phyloP scores from a whole-genome alignment of 2,888 invertebrate genomes.

The Hyppa rectilinea region DNA sequence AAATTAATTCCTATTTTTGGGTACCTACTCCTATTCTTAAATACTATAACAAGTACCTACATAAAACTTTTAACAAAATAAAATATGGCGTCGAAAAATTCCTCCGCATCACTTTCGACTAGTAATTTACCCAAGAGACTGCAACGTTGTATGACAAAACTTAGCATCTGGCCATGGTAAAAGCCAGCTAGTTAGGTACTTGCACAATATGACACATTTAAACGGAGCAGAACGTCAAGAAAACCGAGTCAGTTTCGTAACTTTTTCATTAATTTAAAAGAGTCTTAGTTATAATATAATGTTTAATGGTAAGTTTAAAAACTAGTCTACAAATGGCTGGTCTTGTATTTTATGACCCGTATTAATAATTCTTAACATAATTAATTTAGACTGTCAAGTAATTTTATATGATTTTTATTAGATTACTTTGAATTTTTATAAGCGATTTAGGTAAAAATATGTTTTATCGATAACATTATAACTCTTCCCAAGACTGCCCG shows the following conservation, averaged over 20 bases:
- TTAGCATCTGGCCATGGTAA: too few relatives aligned
- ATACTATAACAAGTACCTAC: too few relatives aligned
- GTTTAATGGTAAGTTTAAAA: constrained; percentile 23
- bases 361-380: constrained; percentile 57
- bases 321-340: constrained; percentile 40
- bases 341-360: constrained; percentile 57
- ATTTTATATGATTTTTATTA: constrained; percentile 59
- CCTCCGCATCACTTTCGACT: too few relatives aligned
- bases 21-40: too few relatives aligned
- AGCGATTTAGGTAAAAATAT: constrained; percentile 67
- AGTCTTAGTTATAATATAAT: constrained; percentile 33
- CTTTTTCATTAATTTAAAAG: constrained; percentile 12
- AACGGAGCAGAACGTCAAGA: background rate
- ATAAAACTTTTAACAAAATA: too few relatives aligned
- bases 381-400: constrained; percentile 58
- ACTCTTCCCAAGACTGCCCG: constrained; percentile 69
- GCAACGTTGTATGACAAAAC: too few relatives aligned
- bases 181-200: too few relatives aligned
- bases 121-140: too few relatives aligned
- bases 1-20: background rate
- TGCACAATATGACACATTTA: background rate
- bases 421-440: constrained; percentile 64
- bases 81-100: too few relatives aligned
- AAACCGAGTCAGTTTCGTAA: constrained; percentile 7
- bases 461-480: constrained; percentile 70